These are phyloP conservation scores for Petrolisthes cinctipes DNA, from an alignment of 2,888 invertebrate species.

Conservation along the genomic window DNA sequence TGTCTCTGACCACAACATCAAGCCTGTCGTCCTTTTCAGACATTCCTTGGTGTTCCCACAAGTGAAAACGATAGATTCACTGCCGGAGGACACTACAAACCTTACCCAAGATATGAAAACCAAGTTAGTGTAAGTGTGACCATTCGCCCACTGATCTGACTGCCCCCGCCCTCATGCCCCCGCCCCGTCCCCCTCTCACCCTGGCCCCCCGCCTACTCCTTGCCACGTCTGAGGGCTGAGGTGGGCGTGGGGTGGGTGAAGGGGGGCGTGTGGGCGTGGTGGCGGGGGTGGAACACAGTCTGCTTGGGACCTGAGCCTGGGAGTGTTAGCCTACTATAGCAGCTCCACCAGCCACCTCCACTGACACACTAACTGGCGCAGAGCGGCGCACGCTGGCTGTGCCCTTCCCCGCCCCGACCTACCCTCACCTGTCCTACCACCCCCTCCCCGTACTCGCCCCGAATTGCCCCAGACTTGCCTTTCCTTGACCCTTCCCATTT, in stretches of 20 bases:
- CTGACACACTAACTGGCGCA: conserved; percentile 28
- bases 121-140: conserved; percentile 65
- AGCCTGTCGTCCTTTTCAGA: conserved; percentile 63
- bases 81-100: conserved; percentile 64
- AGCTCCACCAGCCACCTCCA: conserved; percentile 20
- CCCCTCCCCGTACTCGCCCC: neutral
- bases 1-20: conserved; percentile 43
- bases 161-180: conserved; percentile 3
- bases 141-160: conserved; percentile 39
- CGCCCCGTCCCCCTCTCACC: neutral
- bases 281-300: conserved; percentile 41
- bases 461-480: neutral
- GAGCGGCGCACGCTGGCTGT: conserved; percentile 42
- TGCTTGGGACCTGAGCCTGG: conserved; percentile 60
- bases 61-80: conserved; percentile 66
- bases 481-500: no score
- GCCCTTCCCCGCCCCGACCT: neutral
- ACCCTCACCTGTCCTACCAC: neutral
- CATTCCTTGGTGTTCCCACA: conserved; percentile 66
- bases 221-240: neutral
- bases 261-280: conserved; percentile 6
- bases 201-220: neutral
- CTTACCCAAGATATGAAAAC: conserved; percentile 65
- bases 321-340: conserved; percentile 48
- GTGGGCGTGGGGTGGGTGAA: conserved; percentile 4